phyloP scores from a whole-genome alignment of 2,888 invertebrate species.

The Rhaphigaster nebulosa region DNA sequence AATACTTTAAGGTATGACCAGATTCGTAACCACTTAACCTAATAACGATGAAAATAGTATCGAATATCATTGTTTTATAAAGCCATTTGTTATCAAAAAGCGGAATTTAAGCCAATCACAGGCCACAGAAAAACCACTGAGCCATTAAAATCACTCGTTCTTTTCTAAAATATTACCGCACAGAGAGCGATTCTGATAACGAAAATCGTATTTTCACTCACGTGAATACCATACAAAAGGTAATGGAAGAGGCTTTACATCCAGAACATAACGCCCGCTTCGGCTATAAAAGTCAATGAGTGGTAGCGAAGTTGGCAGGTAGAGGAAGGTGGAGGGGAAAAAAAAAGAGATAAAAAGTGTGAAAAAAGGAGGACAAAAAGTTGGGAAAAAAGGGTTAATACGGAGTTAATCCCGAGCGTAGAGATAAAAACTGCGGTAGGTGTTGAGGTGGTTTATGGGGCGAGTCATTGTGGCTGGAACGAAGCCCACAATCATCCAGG shows the following conservation, averaged over 20 bases:
- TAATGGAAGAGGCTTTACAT: neutral
- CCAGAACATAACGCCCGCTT: neutral
- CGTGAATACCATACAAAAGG: neutral
- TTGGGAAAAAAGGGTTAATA: neutral
- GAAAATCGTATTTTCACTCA: constrained; percentile 18
- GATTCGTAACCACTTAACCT: too few relatives aligned
- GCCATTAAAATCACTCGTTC: too few relatives aligned
- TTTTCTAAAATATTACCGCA: neutral
- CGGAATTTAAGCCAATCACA: too few relatives aligned
- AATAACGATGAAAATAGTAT: too few relatives aligned
- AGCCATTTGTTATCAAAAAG: too few relatives aligned
- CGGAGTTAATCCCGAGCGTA: neutral
- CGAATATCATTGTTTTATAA: too few relatives aligned
- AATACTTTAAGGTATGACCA: too few relatives aligned
- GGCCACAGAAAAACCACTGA: too few relatives aligned
- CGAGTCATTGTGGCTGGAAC: constrained; percentile 36
- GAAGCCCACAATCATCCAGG: neutral
- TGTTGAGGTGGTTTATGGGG: constrained; percentile 18
- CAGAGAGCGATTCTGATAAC: neutral
- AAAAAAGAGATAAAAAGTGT: neutral
- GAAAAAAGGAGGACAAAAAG: neutral
- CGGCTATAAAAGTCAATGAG: constrained; percentile 12
- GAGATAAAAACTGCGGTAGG: constrained; percentile 23
- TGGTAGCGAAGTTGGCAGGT: constrained; percentile 33
- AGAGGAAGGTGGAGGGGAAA: neutral